Evolutionary conservation across 2,797 vertebrate genomes (phyloP).

Genomic region (Odontamblyopus rebecca): DNA sequence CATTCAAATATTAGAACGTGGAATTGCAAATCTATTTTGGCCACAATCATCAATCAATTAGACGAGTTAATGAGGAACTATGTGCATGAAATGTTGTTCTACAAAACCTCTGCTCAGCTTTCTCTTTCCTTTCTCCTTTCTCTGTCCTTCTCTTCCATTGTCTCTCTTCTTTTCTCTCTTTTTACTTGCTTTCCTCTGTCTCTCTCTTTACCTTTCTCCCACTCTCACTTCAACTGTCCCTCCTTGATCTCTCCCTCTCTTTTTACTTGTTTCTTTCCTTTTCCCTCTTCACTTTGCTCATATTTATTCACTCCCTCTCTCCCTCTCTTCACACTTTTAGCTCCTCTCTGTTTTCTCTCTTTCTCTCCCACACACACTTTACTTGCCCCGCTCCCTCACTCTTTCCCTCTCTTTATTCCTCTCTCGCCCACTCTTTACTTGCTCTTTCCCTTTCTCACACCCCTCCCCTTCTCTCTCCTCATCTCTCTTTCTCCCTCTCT

Average conservation of each 20-base stretch:
- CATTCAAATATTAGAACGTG: conserved; percentile 35
- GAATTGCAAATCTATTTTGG: conserved; percentile 48
- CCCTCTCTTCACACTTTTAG: too few species aligned
- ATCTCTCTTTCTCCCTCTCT: conserved; percentile 1
- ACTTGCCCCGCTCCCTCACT: too few species aligned
- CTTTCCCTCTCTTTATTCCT: not conserved
- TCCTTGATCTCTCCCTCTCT: conserved; percentile 5
- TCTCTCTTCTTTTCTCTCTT: not conserved
- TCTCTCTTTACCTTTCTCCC: not conserved
- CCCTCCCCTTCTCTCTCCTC: not conserved
- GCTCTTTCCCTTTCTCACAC: not conserved
- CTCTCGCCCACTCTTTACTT: not conserved
- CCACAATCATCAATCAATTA: conserved; percentile 63
- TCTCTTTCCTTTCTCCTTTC: not conserved
- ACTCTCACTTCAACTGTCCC: not conserved
- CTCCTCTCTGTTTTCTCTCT: not conserved
- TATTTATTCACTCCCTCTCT: not conserved
- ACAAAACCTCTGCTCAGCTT: conserved; percentile 5
- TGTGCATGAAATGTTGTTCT: conserved; percentile 42
- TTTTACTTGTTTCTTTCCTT: not conserved
- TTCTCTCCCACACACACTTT: too few species aligned
- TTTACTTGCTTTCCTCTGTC: not conserved
- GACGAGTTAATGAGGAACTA: conserved; percentile 57
- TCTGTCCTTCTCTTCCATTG: conserved; percentile 8
- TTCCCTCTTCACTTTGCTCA: not conserved